A percentile compares a stretch with the other conserved stretches of the same genome.
Conservation (phyloP, 2,888 invertebrate species). For the Drosophila sordidula region DNA sequence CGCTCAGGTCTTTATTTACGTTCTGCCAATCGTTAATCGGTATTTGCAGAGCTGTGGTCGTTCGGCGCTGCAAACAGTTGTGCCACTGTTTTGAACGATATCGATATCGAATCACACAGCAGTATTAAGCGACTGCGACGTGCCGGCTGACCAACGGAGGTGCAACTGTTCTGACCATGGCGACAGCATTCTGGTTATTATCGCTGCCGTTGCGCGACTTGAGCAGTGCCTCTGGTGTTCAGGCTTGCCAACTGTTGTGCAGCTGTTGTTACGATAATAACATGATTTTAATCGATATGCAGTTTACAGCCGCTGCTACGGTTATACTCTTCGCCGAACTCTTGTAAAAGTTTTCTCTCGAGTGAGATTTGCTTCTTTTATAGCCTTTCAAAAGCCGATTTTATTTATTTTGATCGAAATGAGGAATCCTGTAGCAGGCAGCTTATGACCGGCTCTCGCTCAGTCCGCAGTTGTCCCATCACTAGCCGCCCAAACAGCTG, state of each 20-base stretch:
- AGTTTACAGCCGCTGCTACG: background rate
- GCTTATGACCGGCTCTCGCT: background rate
- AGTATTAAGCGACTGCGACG: no score
- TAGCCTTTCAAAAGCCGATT: no score
- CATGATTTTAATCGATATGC: background rate
- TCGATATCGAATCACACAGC: background rate
- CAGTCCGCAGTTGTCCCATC: slow-evolving; percentile 11
- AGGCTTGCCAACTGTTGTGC: no score
- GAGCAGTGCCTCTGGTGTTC: no score
- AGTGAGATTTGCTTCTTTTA: no score
- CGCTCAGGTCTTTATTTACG: slow-evolving; percentile 24
- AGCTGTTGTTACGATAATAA: background rate
- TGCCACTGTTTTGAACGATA: background rate
- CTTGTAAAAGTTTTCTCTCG: no score
- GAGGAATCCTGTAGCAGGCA: slow-evolving; percentile 11
- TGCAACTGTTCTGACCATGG: background rate
- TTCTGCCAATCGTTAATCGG: slow-evolving; percentile 30
- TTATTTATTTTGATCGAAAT: no score
- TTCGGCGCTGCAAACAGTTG: slow-evolving; percentile 9
- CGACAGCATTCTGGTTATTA: no score
- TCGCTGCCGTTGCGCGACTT: no score
- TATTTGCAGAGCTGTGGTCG: background rate
- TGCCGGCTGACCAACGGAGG: background rate
- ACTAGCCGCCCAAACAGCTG: slow-evolving; percentile 41
- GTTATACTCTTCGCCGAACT: no score